Base-by-base conservation (phyloP, 2,888 invertebrate species). In the Heteromyza rotundicornis region DNA sequence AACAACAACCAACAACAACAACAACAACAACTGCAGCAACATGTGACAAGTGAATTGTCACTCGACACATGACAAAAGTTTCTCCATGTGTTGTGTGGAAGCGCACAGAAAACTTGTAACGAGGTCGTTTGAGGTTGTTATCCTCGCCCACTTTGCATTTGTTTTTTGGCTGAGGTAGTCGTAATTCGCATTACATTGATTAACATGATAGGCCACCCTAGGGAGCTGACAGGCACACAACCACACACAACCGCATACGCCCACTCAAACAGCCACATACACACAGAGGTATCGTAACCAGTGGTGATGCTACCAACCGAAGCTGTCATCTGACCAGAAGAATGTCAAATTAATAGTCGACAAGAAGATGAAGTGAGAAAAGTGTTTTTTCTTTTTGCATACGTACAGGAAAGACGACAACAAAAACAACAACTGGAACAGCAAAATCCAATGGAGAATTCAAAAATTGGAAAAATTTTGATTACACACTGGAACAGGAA, bases 101-200 rank as follows among this genome's bases (percentile, higher is more conserved):
- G 19, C 14, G 27, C 16, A 32, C 2, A 32, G 53, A 54, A 51
- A 62, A 51, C 59, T 55, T 62, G 62, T 62, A 62, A 62, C 40
- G 55, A 59, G 62, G 62, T 62, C 62, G 52, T 62, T 59, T 59
- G 57, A 62, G 55, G 58, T 62, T 62, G 59, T 62, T 55, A 59
- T 36, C 50, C 59, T 54, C 59, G 59, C 59, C 62, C 36, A 36
- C 49, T 47, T 22, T 47, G 27, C 22, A 24, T 44, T 7, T n/a
- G n/a, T n/a, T n/a, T n/a, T n/a, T n/a, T n/a, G n/a, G n/a, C n/a
- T n/a, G n/a, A n/a, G 16, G 23, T 56, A 16, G 49, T 27, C 8
- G 57, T 40, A 27, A 32, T 44, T 54, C 51, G 44, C 55, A 59
- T 59, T 40, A 62, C 55, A 59, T 55, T 62, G 62, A 59, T 59